These are phyloP conservation scores for Piprites chloris DNA, from an alignment of 2,113 vertebrate genomes.

Conservation along the genomic window DNA sequence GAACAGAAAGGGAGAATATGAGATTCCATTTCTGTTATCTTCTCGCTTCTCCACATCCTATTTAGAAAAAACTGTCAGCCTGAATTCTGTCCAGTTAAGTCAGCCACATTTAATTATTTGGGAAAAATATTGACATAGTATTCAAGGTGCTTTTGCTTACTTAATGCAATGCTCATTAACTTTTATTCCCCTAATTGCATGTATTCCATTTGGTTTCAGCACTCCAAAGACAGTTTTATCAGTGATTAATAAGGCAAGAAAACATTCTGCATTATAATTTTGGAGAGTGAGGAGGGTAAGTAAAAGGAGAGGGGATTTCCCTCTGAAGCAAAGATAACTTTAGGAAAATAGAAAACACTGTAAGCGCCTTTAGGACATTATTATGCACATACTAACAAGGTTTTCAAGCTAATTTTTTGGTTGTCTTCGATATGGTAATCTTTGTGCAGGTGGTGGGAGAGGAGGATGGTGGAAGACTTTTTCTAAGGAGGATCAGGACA, in stretches of 20 bases:
- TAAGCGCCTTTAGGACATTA: not conserved
- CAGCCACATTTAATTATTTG: not conserved
- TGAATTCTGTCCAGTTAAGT: not conserved
- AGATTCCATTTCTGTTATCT: not conserved
- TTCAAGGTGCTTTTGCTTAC: not conserved
- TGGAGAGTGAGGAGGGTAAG: not conserved
- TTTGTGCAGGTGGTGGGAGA: not conserved
- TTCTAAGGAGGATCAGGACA: not conserved
- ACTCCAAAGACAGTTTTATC: not conserved
- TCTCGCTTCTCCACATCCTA: not conserved
- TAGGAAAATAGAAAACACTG: not conserved
- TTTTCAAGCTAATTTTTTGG: not conserved
- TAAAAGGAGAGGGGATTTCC: slow-evolving; percentile 1
- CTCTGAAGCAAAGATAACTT: slow-evolving; percentile 5
- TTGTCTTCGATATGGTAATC: slow-evolving; percentile 27
- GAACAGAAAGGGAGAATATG: not conserved
- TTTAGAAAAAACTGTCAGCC: not conserved
- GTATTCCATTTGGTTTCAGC: slow-evolving; percentile 13
- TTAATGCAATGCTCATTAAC: slow-evolving; percentile 3
- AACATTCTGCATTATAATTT: not conserved
- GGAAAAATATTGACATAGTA: not conserved
- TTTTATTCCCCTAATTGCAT: not conserved
- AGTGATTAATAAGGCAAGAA: not conserved
- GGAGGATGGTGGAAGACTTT: not conserved
- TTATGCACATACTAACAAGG: not conserved